Evolutionary conservation across 2,888 invertebrate genomes (phyloP).

Genomic region (Arctia plantaginis): DNA sequence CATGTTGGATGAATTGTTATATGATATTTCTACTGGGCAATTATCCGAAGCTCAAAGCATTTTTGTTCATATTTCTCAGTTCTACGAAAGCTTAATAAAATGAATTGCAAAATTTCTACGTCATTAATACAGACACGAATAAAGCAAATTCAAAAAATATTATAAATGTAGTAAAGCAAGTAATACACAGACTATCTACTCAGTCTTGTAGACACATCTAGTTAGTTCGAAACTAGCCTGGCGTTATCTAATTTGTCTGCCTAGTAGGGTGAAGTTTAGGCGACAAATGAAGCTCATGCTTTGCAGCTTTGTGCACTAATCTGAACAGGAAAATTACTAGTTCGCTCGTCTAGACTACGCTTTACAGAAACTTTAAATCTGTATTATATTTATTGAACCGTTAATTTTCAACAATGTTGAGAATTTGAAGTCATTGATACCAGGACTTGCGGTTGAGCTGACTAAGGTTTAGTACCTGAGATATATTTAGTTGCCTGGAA

Average conservation of each 20-base stretch:
- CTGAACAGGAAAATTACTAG: slow-evolving; percentile 60
- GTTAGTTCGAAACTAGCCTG: slow-evolving; percentile 61
- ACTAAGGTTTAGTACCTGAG: too few relatives aligned
- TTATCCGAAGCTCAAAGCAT: too few relatives aligned
- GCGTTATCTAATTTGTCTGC: slow-evolving; percentile 46
- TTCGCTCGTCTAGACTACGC: slow-evolving; percentile 38
- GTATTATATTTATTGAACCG: slow-evolving; percentile 8
- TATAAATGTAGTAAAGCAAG: background rate
- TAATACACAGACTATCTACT: background rate
- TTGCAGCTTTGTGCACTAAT: slow-evolving; percentile 65
- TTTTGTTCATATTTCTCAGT: background rate
- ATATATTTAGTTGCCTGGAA: too few relatives aligned
- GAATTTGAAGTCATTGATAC: background rate
- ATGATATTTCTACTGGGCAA: too few relatives aligned
- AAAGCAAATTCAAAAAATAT: too few relatives aligned
- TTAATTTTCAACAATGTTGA: background rate
- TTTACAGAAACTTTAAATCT: slow-evolving; percentile 29
- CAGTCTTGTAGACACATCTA: slow-evolving; percentile 33
- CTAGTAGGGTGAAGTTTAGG: slow-evolving; percentile 65
- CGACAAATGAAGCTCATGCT: slow-evolving; percentile 71
- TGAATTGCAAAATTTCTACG: background rate
- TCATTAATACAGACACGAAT: background rate
- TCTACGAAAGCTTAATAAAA: background rate
- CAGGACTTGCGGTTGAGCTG: background rate
- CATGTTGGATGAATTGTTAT: too few relatives aligned